Base-by-base conservation (phyloP, 2,888 invertebrate species). In the Chamaedrilus cognettii region DNA sequence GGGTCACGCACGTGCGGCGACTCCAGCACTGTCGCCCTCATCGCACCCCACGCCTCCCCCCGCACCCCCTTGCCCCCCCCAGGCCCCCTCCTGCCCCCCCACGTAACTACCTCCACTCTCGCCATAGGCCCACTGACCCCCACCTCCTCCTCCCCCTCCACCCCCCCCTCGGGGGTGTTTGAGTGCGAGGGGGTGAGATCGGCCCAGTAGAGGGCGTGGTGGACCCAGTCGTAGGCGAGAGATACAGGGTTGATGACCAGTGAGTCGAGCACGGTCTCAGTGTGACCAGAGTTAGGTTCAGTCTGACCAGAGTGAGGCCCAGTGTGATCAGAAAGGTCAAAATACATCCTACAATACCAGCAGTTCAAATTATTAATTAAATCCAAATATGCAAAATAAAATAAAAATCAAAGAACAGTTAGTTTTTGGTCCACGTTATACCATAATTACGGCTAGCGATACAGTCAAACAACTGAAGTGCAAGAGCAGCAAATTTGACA, bases 141-240 rank as follows among this genome's bases (percentile, higher is more conserved):
- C 42, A 42, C 42, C 42, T 11, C 11, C 11, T 42, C 19, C 11
- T 19, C 19, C 42, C 7, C 11, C 42, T 42, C 42, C 7, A 42
- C 55, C 11, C 15, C 55, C 55, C 26, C 55, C 42, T 42, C 42
- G 11, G 19, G 42, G 15, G 26, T 23, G 15, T 19, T 7, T 19
- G 42, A 42, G 42, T 42, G 42, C 11, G 42, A 19, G 26, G 55
- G 55, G 55, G 23, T 19, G 15, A 52, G 30, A 23, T 58, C 58
- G 7, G 28, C 58, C 58, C 58, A 58, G 58, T 58, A 58, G 15
- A 58, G 31, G 31, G 5, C 32, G 31, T 58, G 15, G 58, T 58
- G 58, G 11, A 58, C 23, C 58, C 58, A 58, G 33, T 58, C 58
- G 32, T 58, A 58, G 33, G 58, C 58, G 11, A 58, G 58, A 58